Percentiles rank a stretch among this genome's conserved stretches.
Conservation (phyloP, 2,113 vertebrate genomes). For the Labrus mixtus region DNA sequence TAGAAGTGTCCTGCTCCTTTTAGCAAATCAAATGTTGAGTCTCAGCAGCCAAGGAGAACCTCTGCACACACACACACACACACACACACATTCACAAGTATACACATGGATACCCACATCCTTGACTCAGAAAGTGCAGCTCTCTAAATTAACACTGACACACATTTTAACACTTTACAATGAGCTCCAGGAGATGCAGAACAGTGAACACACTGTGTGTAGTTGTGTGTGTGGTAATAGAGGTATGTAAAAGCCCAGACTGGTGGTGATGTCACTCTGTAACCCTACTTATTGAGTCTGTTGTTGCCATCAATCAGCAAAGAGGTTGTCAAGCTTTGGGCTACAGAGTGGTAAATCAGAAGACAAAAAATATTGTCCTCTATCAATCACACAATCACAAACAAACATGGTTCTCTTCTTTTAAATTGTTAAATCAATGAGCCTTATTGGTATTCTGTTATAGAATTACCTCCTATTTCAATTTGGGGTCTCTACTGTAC, state of each 20-base stretch:
- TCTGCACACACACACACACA: slow-evolving; percentile 77
- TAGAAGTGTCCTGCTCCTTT: slow-evolving; percentile 98
- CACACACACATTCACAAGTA: slow-evolving; percentile 66
- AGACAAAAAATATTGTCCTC: slow-evolving; percentile 12
- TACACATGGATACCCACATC: slow-evolving; percentile 80
- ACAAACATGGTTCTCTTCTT: background rate
- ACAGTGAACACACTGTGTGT: slow-evolving; percentile 8
- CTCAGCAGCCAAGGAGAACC: slow-evolving; percentile 90
- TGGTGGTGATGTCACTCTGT: slow-evolving; percentile 63
- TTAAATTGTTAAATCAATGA: slow-evolving; percentile 30
- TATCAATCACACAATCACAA: slow-evolving; percentile 12
- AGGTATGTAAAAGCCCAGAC: slow-evolving; percentile 40
- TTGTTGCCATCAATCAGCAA: slow-evolving; percentile 77
- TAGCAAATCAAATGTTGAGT: slow-evolving; percentile 99
- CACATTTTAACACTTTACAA: slow-evolving; percentile 86
- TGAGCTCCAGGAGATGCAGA: slow-evolving; percentile 51
- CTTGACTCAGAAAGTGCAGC: slow-evolving; percentile 86
- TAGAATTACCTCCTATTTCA: background rate
- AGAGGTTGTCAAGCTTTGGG: slow-evolving; percentile 61
- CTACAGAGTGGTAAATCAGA: slow-evolving; percentile 64
- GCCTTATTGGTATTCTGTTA: slow-evolving; percentile 21
- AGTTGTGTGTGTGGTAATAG: slow-evolving; percentile 1
- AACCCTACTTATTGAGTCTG: slow-evolving; percentile 58
- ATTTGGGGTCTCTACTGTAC: background rate
- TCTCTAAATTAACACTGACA: slow-evolving; percentile 97